Base-by-base conservation (phyloP, 2,797 vertebrate species). In the Holocentrus rufus region DNA sequence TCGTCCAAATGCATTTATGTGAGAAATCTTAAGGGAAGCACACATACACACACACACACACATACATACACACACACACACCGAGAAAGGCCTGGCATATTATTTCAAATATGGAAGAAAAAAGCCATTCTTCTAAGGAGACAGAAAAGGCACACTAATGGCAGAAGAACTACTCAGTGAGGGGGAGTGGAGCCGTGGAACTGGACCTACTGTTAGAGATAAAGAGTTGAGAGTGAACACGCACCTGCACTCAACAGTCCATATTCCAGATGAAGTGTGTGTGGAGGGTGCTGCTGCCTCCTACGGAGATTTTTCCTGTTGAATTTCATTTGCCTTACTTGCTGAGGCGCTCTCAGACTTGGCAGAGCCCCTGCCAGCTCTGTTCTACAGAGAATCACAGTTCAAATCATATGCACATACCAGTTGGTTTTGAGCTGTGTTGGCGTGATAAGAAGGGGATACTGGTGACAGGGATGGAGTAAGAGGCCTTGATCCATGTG, bases 61-160 rank as follows among this genome's bases (percentile, higher is more conserved):
- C 7, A 53, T 13, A 17, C 31, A 36, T n/a, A 36, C 22, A 62
- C 27, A 36, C 49, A 50, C 55, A 67, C 23, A 53, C 3, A 15
- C 13, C 49, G 13, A 58, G 27, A 56, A 14, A 34, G 34, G 20
- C 62, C 64, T 78, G 77, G 56, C 55, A 23, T 80, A 81, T 83
- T 80, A 81, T 83, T 87, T 88, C 61, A 83, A 60, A 79, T 68
- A 44, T 47, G 31, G 76, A 64, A 74, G 82, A 85, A 71, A 71
- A 76, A 84, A 72, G 69, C 22, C 54, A 74, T 74, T 65, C 61
- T 60, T 18, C 47, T 72, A 27, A 73, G 58, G 36, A 68, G 36
- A 25, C 34, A 69, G 42, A 30, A 53, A 25, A 57, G 25, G 39
- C n/a, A 36, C 42, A 57, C 31, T 34, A 79, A 31, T 46, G 57